Conservation (phyloP, 1,140 invertebrate species). For the Chlorops oryzae region DNA sequence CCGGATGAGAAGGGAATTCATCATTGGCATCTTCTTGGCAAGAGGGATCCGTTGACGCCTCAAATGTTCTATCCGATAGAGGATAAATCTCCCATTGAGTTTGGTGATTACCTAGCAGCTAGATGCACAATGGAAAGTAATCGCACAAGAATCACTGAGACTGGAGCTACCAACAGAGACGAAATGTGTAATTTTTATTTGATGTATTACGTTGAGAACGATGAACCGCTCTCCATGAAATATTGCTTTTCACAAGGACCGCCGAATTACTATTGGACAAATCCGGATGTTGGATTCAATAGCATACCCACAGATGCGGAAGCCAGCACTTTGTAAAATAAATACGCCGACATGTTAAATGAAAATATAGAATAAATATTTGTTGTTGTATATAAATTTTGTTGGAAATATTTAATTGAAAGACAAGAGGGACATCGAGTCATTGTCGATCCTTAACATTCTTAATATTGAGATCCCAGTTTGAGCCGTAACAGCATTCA, state of each 20-base stretch:
- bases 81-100: conserved; percentile 53
- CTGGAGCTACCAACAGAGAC: conserved; percentile 83
- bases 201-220: conserved; percentile 93
- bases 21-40: conserved; percentile 80
- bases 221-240: conserved; percentile 69
- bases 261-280: conserved; percentile 73
- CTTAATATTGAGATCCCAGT: too few species aligned
- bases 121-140: conserved; percentile 85
- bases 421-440: too few species aligned
- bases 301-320: conserved; percentile 77
- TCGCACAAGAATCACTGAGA: conserved; percentile 57
- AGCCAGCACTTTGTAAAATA: conserved; percentile 55
- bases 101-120: conserved; percentile 76
- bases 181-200: conserved; percentile 99
- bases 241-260: conserved; percentile 82
- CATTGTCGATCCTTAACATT: too few species aligned
- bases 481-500: too few species aligned
- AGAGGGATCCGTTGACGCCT: conserved; percentile 83
- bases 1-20: conserved; percentile 54
- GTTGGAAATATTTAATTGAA: too few species aligned
- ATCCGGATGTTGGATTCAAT: conserved; percentile 56
- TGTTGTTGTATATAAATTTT: too few species aligned
- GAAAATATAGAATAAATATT: too few species aligned
- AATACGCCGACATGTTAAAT: too few species aligned
- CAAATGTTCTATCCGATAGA: conserved; percentile 94